Evolutionary conservation across 2,797 vertebrate genomes (phyloP).

Genomic region (Sandelia bainsii): DNA sequence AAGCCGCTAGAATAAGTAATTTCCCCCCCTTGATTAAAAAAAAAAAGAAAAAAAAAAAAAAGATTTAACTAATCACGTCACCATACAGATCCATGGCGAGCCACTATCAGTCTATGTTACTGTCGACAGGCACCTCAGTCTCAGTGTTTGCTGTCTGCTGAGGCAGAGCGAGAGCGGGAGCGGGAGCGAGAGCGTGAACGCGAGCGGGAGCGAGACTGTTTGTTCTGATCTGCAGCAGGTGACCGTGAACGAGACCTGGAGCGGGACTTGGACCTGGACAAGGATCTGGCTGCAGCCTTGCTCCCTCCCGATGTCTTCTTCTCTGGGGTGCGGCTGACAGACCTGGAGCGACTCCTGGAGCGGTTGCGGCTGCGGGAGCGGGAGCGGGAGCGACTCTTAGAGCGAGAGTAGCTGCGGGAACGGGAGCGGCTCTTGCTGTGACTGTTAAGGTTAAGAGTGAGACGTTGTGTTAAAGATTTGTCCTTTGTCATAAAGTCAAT

Average conservation of each 20-base stretch:
- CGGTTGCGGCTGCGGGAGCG: constrained; percentile 84
- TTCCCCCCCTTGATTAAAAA: constrained; percentile 44
- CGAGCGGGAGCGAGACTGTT: constrained; percentile 69
- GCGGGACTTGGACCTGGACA: constrained; percentile 78
- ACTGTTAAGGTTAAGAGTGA: constrained; percentile 33
- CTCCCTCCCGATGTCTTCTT: constrained; percentile 83
- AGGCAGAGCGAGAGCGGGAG: constrained; percentile 78
- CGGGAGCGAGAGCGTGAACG: constrained; percentile 72
- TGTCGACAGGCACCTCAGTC: background rate
- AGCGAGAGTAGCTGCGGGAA: constrained; percentile 85
- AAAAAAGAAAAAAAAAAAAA: constrained; percentile 6
- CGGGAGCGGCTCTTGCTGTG: constrained; percentile 88
- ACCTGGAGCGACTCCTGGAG: constrained; percentile 83
- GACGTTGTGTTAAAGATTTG: background rate
- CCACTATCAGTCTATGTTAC: constrained; percentile 51
- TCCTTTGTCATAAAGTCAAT: background rate
- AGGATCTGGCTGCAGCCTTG: constrained; percentile 73
- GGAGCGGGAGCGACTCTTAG: constrained; percentile 88
- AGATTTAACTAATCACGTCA: constrained; percentile 2
- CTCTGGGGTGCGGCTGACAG: constrained; percentile 89
- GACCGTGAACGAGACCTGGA: constrained; percentile 75
- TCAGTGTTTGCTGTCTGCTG: constrained; percentile 76
- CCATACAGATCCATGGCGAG: constrained; percentile 30
- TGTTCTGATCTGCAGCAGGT: constrained; percentile 61
- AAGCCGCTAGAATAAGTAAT: constrained; percentile 39